Conservation (phyloP, 2,888 invertebrate species). For the Ditula angustiorana region DNA sequence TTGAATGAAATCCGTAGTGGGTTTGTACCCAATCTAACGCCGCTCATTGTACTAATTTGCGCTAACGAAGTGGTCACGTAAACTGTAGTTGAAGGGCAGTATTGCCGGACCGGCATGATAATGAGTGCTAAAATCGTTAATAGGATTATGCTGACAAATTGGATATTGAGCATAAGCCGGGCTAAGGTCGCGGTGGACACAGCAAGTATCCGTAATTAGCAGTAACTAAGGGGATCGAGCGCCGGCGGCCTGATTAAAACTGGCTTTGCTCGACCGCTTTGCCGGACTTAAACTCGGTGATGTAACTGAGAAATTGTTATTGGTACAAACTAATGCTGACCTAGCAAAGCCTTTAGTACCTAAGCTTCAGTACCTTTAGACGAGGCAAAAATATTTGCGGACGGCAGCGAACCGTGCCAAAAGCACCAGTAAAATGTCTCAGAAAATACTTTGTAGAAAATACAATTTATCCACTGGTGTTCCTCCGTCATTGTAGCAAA, state of each 20-base stretch:
- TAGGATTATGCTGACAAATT: conserved; percentile 77
- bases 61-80: conserved; percentile 36
- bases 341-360: background rate
- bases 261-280: conserved; percentile 66
- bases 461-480: background rate
- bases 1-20: conserved; percentile 14
- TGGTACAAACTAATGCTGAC: conserved; percentile 30
- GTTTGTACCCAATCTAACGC: conserved; percentile 8
- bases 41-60: conserved; percentile 25
- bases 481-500: background rate
- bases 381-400: conserved; percentile 1
- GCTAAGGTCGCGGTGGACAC: conserved; percentile 75
- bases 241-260: conserved; percentile 70
- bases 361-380: background rate
- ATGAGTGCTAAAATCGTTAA: conserved; percentile 74
- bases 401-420: background rate
- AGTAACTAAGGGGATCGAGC: conserved; percentile 73
- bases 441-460: conserved; percentile 1
- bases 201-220: conserved; percentile 79
- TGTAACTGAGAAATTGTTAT: conserved; percentile 57
- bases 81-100: conserved; percentile 32
- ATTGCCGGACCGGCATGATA: conserved; percentile 55
- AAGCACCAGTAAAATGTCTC: background rate
- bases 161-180: conserved; percentile 76
- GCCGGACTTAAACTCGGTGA: conserved; percentile 47